Conservation (phyloP, 2,113 vertebrate species). For the Hippocampus guttulatus region DNA sequence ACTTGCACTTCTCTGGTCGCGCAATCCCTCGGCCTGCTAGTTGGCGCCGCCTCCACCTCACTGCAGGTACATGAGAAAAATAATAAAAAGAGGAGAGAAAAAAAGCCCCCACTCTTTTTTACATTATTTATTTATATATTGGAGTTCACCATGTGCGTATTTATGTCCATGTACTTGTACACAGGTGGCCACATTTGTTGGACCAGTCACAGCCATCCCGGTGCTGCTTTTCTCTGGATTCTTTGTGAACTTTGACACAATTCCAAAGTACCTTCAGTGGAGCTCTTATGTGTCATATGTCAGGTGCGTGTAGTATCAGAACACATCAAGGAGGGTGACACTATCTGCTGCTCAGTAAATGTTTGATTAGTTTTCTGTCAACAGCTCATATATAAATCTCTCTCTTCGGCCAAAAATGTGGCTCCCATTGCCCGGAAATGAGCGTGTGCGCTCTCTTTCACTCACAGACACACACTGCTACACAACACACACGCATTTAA, state of each 20-base stretch:
- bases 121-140: not conserved
- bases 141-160: not conserved
- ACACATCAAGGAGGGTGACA: not conserved
- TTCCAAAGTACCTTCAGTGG: constrained; percentile 96
- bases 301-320: constrained; percentile 73
- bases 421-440: too few species aligned
- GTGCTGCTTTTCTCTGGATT: constrained; percentile 98
- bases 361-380: not conserved
- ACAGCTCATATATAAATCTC: not conserved
- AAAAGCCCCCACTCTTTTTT: too few species aligned
- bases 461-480: too few species aligned
- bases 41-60: constrained; percentile 90
- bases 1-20: constrained; percentile 88
- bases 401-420: not conserved
- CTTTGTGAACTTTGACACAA: constrained; percentile 97
- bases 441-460: too few species aligned
- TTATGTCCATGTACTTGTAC: not conserved
- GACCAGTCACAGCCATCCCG: constrained; percentile 89
- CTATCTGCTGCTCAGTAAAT: not conserved
- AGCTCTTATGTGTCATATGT: constrained; percentile 94
- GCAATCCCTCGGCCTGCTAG: constrained; percentile 90
- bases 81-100: not conserved
- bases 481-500: too few species aligned
- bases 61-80: constrained; percentile 75
- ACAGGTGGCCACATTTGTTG: constrained; percentile 94